Percentiles rank a stretch among this genome's conserved stretches.
These are phyloP conservation scores for Ophiodon elongatus DNA, from an alignment of 2,113 vertebrate genomes.

Conservation along the genomic window DNA sequence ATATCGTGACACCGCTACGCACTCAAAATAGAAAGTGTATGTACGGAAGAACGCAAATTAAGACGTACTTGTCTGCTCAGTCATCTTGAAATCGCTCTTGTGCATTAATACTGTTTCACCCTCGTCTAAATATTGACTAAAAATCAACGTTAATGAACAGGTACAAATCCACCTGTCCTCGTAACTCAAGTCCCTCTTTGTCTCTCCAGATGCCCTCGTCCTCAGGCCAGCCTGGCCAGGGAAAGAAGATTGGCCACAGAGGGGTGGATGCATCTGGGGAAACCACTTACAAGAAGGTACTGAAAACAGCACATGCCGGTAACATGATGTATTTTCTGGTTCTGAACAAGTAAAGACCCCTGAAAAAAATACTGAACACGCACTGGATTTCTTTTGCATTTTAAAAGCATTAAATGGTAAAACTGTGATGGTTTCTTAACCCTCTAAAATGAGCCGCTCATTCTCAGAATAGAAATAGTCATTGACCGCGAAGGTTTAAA, in stretches of 20 bases:
- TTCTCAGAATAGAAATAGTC: background rate
- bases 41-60: background rate
- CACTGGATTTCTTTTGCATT: background rate
- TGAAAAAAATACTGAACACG: background rate
- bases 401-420: background rate
- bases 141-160: slow-evolving; percentile 15
- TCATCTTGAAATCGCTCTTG: slow-evolving; percentile 13
- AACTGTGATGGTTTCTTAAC: background rate
- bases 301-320: background rate
- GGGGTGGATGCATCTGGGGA: slow-evolving; percentile 94
- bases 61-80: background rate
- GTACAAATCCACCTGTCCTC: background rate
- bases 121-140: slow-evolving; percentile 10
- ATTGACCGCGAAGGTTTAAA: background rate
- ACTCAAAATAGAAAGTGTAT: background rate
- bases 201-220: slow-evolving; percentile 81
- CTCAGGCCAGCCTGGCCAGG: slow-evolving; percentile 82
- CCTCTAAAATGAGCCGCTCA: background rate
- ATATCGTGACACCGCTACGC: background rate
- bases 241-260: slow-evolving; percentile 93
- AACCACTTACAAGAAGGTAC: slow-evolving; percentile 96
- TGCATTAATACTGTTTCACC: background rate
- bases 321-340: background rate
- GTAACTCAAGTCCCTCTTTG: background rate
- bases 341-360: background rate